These are phyloP conservation scores for Metacarcinus magister DNA, from an alignment of 2,888 invertebrate species.

Conservation along the genomic window DNA sequence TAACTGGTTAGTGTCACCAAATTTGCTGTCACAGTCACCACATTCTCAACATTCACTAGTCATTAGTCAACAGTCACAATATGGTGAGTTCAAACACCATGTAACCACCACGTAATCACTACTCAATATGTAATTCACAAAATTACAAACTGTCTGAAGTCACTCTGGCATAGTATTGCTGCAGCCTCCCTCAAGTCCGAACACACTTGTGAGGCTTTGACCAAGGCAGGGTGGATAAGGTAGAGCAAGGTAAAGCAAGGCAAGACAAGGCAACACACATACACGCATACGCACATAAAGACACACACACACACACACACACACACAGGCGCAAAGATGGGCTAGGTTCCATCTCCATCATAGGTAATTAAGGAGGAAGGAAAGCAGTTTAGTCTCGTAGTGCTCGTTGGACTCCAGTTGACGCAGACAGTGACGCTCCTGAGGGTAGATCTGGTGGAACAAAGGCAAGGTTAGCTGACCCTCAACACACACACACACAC, in stretches of 20 bases:
- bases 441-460: constrained; percentile 94
- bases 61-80: neutral
- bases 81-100: neutral
- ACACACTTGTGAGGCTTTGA: neutral
- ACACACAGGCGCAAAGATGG: constrained; percentile 33
- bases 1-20: neutral
- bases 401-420: constrained; percentile 97
- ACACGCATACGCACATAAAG: neutral
- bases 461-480: neutral
- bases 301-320: neutral
- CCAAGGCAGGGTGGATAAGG: neutral
- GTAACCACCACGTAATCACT: neutral
- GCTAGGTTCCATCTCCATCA: constrained; percentile 84
- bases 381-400: constrained; percentile 96
- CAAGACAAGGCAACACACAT: constrained; percentile 36
- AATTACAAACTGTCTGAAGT: neutral
- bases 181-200: neutral
- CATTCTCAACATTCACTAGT: neutral
- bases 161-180: constrained; percentile 22
- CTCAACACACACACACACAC: neutral
- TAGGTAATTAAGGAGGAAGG: constrained; percentile 94
- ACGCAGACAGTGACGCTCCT: constrained; percentile 97
- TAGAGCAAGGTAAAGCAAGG: neutral
- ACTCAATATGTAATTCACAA: neutral
- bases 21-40: neutral